phyloP scores from a whole-genome alignment of 2,888 invertebrate genomes.

The Eupithecia subumbrata region DNA sequence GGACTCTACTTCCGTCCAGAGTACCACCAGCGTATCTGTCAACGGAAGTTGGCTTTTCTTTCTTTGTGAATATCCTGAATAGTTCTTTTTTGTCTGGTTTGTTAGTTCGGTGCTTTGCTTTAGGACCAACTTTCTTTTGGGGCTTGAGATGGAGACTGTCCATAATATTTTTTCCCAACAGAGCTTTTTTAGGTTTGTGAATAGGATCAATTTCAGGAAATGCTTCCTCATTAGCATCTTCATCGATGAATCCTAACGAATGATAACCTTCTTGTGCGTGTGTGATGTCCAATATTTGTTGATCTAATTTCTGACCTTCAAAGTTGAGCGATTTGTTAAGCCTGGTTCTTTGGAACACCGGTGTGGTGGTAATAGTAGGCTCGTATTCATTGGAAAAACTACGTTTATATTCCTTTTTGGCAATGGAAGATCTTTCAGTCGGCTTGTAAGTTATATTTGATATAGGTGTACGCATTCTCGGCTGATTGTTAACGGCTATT shows the following conservation, averaged over 20 bases:
- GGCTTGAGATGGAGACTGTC: constrained; percentile 79
- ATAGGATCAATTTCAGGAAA: constrained; percentile 59
- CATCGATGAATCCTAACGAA: constrained; percentile 77
- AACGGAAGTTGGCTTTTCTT: constrained; percentile 67
- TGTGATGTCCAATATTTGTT: constrained; percentile 76
- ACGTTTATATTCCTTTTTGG: constrained; percentile 67
- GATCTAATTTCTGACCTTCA: constrained; percentile 77
- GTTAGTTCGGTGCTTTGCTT: constrained; percentile 73
- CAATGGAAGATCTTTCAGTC: constrained; percentile 66
- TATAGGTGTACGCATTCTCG: constrained; percentile 78
- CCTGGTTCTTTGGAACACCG: constrained; percentile 80
- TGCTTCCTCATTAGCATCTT: constrained; percentile 61
- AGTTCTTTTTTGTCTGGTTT: constrained; percentile 72
- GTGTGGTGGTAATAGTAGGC: constrained; percentile 65
- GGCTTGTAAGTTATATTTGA: constrained; percentile 75
- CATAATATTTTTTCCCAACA: constrained; percentile 78
- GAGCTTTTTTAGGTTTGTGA: constrained; percentile 74
- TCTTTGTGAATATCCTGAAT: constrained; percentile 75
- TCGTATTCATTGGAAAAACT: constrained; percentile 74
- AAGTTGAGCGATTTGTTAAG: constrained; percentile 79
- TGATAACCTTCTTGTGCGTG: constrained; percentile 72
- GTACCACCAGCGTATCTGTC: constrained; percentile 70
- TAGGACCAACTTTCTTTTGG: constrained; percentile 75
- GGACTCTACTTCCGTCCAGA: constrained; percentile 72
- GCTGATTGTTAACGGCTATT: constrained; percentile 79